Conservation (phyloP, 2,113 vertebrate genomes). For the Coregonus clupeaformis region DNA sequence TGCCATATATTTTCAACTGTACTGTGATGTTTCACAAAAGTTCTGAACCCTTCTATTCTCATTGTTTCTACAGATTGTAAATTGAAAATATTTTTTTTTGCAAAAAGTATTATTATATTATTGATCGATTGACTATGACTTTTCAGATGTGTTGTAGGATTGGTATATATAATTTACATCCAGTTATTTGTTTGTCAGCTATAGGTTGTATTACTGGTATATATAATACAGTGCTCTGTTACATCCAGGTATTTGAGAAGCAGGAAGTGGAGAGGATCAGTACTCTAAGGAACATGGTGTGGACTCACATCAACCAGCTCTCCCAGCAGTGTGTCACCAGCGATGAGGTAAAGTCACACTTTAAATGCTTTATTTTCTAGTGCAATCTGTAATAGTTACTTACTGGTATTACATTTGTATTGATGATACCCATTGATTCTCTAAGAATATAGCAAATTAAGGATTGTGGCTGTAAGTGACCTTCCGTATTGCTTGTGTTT, state of each 20-base stretch:
- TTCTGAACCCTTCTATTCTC: no score
- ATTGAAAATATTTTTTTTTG: no score
- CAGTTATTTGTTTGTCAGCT: no score
- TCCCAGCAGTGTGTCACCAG: conserved; percentile 88
- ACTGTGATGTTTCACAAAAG: no score
- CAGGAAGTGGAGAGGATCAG: conserved; percentile 87
- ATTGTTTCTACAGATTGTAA: no score
- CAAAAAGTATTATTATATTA: no score
- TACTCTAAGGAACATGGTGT: conserved; percentile 84
- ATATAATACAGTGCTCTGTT: background rate
- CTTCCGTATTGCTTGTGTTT: conserved; percentile 6
- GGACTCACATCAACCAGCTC: conserved; percentile 91
- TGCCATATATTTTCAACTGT: no score
- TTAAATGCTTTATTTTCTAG: background rate
- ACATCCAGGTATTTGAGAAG: conserved; percentile 81
- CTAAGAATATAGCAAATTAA: background rate
- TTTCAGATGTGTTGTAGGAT: no score
- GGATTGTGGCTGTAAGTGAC: background rate
- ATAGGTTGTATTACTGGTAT: no score
- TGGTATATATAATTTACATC: no score
- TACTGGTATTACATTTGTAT: background rate
- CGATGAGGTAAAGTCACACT: conserved; percentile 77
- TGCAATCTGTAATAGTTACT: no score
- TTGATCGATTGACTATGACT: no score
- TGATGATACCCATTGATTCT: background rate